Percentiles rank a stretch among this genome's conserved stretches.
Conservation (phyloP, 2,113 vertebrate species). For the Istiophorus platypterus region DNA sequence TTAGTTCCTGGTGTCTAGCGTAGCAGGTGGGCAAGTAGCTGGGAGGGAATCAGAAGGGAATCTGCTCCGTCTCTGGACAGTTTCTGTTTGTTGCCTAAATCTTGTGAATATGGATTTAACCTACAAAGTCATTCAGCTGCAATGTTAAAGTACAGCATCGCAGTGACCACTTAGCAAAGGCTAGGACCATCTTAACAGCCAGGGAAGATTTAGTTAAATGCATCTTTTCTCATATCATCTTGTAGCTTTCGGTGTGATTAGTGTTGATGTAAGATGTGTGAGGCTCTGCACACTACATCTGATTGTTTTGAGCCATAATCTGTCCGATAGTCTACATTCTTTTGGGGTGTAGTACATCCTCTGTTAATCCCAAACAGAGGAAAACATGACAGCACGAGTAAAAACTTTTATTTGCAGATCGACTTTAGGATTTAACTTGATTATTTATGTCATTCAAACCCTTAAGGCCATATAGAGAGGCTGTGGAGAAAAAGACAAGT, state of each 20-base stretch:
- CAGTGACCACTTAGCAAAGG: conserved; percentile 34
- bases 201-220: conserved; percentile 30
- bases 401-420: conserved; percentile 78
- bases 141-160: conserved; percentile 11
- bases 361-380: conserved; percentile 77
- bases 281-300: conserved; percentile 44
- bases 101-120: conserved; percentile 63
- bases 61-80: conserved; percentile 78
- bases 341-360: conserved; percentile 65
- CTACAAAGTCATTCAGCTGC: conserved; percentile 54
- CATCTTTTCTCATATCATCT: conserved; percentile 35
- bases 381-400: conserved; percentile 72
- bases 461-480: conserved; percentile 78
- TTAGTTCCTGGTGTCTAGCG: conserved; percentile 94
- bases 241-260: conserved; percentile 57
- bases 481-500: conserved; percentile 85
- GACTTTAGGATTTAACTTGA: conserved; percentile 83
- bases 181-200: conserved; percentile 17
- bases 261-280: conserved; percentile 46
- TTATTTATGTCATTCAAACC: conserved; percentile 81
- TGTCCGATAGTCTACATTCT: conserved; percentile 66
- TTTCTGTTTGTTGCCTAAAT: conserved; percentile 68
- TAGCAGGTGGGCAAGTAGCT: conserved; percentile 91
- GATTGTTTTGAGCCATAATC: conserved; percentile 73
- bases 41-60: conserved; percentile 90